A percentile compares a stretch with the other conserved stretches of the same genome.
Conservation (phyloP, 1,140 invertebrate genomes). For the Drosophila kurseongensis region DNA sequence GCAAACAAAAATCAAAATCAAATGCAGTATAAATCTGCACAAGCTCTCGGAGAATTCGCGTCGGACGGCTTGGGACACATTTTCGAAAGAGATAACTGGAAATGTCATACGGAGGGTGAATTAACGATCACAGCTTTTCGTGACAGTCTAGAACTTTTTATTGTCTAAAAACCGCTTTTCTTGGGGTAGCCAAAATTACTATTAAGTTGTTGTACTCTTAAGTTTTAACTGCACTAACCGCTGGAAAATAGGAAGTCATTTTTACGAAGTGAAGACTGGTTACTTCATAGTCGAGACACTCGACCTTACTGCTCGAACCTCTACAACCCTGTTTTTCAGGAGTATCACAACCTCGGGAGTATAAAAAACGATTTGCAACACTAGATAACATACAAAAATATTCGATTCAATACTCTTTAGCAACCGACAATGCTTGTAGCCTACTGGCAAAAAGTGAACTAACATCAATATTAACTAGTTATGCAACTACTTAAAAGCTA, state of each 20-base stretch:
- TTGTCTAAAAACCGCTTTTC: background rate
- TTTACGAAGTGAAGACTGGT: background rate
- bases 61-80: constrained; percentile 17
- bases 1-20: constrained; percentile 79
- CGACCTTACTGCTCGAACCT: background rate
- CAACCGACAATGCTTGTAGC: too few relatives aligned
- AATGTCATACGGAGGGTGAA: constrained; percentile 3
- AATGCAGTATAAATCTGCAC: constrained; percentile 68
- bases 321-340: too few relatives aligned
- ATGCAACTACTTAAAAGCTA: too few relatives aligned
- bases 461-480: too few relatives aligned
- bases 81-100: constrained; percentile 18
- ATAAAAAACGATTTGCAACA: too few relatives aligned
- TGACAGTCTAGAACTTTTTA: background rate
- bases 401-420: too few relatives aligned
- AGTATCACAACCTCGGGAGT: too few relatives aligned
- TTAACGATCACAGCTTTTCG: background rate
- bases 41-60: constrained; percentile 33
- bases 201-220: too few relatives aligned
- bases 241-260: too few relatives aligned
- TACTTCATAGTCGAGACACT: background rate
- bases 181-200: too few relatives aligned
- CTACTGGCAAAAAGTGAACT: too few relatives aligned
- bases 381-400: background rate
- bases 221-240: too few relatives aligned